Evolutionary conservation across 1,140 invertebrate species (phyloP).

Genomic region (Dreissena polymorpha): DNA sequence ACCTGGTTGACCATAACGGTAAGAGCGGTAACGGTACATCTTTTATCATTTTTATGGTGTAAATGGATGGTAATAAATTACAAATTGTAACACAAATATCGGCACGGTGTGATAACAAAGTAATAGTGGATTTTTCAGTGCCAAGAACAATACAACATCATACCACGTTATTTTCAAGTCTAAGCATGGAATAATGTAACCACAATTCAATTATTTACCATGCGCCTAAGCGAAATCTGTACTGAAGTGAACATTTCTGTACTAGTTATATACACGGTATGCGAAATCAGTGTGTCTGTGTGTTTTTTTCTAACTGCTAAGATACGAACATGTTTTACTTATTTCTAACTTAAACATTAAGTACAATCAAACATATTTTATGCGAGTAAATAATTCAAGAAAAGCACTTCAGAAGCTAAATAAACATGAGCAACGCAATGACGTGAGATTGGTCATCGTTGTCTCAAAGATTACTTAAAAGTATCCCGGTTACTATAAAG

Average conservation of each 20-base stretch:
- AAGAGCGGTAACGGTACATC: neutral
- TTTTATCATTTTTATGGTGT: neutral
- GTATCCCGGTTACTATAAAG: too few relatives aligned
- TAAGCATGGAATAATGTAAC: neutral
- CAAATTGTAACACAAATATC: neutral
- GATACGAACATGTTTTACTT: too few relatives aligned
- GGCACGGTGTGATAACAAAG: neutral
- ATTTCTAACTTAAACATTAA: too few relatives aligned
- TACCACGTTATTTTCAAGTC: neutral
- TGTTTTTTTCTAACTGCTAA: too few relatives aligned
- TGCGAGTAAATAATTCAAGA: neutral
- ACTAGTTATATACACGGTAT: too few relatives aligned
- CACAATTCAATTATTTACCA: neutral
- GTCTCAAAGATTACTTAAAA: too few relatives aligned
- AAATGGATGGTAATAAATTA: neutral
- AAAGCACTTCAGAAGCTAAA: neutral
- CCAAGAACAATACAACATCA: neutral
- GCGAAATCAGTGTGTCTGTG: too few relatives aligned
- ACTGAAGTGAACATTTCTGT: too few relatives aligned
- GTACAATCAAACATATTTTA: too few relatives aligned
- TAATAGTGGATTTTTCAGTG: neutral
- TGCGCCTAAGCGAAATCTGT: neutral
- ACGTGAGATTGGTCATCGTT: too few relatives aligned
- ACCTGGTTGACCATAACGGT: conserved; percentile 32
- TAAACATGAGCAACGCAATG: neutral